Evolutionary conservation across 2,113 vertebrate genomes (phyloP), one percentile per base, ranked within the genome.

Genomic region (Ammodytes dubius): DNA sequence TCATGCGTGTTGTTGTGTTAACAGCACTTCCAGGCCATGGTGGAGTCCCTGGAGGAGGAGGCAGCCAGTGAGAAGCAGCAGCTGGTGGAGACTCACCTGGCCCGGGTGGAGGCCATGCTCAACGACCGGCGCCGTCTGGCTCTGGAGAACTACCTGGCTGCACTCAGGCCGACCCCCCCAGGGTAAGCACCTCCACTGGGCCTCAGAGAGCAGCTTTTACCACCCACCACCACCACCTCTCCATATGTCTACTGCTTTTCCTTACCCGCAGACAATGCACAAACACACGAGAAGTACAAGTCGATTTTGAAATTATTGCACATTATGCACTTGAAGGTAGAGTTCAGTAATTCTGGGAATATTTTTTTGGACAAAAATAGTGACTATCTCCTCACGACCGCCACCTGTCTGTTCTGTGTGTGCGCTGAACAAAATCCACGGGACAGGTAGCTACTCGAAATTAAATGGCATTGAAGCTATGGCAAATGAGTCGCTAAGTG

Each of bases 21-120:
- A 1, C 58, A 99, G 98, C 97, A 98, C 91, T 99, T 99, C 95
- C 97, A 99, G 88, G 96, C 97, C 0, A 98, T 98, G 96, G 97
- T 99, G 68, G 98, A 98, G 89, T 97, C 98, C 8, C 95, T 99
- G 69, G 98, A 99, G 93, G 97, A 99, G 78, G 98, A 99, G 85
- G 97, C 97, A 19, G 98, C 98, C 4, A 98, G 97, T 0, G 98
- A 99, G 94, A 99, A 99, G 91, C 98, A 99, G 93, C 98, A 99
- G 95, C 95, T 99, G 49, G 98, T 99, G 82, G 98, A 99, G 85
- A 99, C 98, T 49, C 98, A 99, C 92, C 93, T 99, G 66, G 98
- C 97, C 35, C 96, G 98, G 0, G 98, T 99, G 75, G 98, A 99
- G 93, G 97, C 97, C 57, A 98, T 99, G 96, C 89, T 99, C 76